Percentiles rank a stretch among this genome's conserved stretches.
Conservation (phyloP, 2,797 vertebrate species). For the Mormyrops attenuatus region DNA sequence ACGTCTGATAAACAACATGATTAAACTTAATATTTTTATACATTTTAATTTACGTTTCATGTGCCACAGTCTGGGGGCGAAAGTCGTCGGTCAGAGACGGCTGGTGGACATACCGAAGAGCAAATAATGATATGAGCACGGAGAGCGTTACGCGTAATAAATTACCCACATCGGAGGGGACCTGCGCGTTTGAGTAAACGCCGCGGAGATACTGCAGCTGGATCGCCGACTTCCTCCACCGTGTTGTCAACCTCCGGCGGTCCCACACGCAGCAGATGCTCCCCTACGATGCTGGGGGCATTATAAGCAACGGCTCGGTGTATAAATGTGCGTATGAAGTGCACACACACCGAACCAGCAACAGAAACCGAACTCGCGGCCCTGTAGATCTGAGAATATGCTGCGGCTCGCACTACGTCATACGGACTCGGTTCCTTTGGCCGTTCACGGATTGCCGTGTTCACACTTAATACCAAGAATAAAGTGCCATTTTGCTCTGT, state of each 20-base stretch:
- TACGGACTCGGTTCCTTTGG: neutral
- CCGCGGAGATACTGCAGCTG: neutral
- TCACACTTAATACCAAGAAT: neutral
- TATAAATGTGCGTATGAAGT: neutral
- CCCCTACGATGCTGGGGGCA: neutral
- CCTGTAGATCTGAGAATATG: neutral
- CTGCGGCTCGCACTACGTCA: neutral
- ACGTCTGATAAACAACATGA: slow-evolving; percentile 2
- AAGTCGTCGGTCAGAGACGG: neutral
- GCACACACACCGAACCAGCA: neutral
- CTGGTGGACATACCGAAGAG: neutral
- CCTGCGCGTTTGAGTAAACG: neutral
- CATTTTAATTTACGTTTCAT: neutral
- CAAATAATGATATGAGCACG: neutral
- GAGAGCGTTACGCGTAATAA: neutral
- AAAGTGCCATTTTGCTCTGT: neutral
- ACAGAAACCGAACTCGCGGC: neutral
- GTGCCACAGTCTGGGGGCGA: neutral
- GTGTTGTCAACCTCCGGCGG: neutral
- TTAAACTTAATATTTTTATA: neutral
- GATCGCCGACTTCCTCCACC: neutral
- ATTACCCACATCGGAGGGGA: neutral
- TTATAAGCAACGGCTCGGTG: neutral
- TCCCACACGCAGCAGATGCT: neutral
- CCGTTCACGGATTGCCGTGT: neutral